Conservation (phyloP, 2,888 invertebrate genomes). For the Drosophila maculinotata region DNA sequence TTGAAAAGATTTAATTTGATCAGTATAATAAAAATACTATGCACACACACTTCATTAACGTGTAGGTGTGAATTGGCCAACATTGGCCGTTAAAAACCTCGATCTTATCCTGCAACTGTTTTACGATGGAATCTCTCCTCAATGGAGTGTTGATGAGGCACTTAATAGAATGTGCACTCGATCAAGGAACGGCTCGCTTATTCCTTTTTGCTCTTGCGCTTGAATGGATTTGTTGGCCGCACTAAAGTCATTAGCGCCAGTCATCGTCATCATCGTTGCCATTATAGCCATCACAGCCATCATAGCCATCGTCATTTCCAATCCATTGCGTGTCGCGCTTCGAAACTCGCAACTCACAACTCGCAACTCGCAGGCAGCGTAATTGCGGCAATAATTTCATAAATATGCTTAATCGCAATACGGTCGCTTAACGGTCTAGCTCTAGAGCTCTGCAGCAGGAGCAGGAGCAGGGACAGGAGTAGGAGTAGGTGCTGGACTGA, state of each 20-base stretch:
- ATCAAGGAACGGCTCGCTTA: constrained; percentile 34
- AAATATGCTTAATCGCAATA: constrained; percentile 65
- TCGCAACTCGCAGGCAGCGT: constrained; percentile 21
- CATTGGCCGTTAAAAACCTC: constrained; percentile 48
- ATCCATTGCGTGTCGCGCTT: constrained; percentile 51
- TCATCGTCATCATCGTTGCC: constrained; percentile 21
- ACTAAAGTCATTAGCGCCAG: constrained; percentile 82
- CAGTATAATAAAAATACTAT: not conserved
- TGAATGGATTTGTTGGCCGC: constrained; percentile 78
- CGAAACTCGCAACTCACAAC: constrained; percentile 32
- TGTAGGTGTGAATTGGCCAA: constrained; percentile 68
- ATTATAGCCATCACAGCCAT: too few relatives aligned
- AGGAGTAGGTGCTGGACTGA: not conserved
- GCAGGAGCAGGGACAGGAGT: not conserved
- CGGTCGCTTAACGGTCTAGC: constrained; percentile 49
- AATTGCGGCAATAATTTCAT: constrained; percentile 76
- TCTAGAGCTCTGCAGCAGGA: too few relatives aligned
- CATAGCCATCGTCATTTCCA: constrained; percentile 19
- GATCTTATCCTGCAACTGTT: constrained; percentile 38
- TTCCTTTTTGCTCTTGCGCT: constrained; percentile 57
- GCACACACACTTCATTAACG: constrained; percentile 56
- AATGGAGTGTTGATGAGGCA: constrained; percentile 67
- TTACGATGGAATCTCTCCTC: constrained; percentile 61
- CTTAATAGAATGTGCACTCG: constrained; percentile 63
- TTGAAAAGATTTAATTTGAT: not conserved